Percentiles rank a stretch among this genome's conserved stretches.
These are phyloP conservation scores for Zingel zingel DNA, from an alignment of 2,113 vertebrate genomes.

Conservation along the genomic window DNA sequence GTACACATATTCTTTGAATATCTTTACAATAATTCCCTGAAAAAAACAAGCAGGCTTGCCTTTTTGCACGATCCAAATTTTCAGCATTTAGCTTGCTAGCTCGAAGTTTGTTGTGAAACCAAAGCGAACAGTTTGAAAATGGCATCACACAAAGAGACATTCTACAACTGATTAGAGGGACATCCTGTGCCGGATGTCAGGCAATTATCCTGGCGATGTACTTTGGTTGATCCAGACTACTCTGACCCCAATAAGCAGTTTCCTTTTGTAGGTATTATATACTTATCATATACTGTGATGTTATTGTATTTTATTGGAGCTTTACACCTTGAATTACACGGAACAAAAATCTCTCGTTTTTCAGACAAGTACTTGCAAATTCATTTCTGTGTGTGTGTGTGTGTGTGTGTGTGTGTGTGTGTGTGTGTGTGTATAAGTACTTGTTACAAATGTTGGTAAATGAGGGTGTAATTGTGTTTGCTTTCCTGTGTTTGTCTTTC, in stretches of 20 bases:
- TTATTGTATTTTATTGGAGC: not conserved
- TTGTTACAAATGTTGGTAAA: slow-evolving; percentile 5
- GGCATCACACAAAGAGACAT: too few species aligned
- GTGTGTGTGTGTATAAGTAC: not conserved
- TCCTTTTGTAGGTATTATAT: not conserved
- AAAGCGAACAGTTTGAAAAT: too few species aligned
- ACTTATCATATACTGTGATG: not conserved
- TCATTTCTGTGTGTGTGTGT: not conserved
- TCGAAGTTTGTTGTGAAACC: too few species aligned
- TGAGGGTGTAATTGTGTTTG: not conserved
- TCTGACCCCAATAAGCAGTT: not conserved
- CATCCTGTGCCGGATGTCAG: too few species aligned
- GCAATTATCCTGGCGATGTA: too few species aligned
- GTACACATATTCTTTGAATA: too few species aligned
- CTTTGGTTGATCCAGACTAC: too few species aligned
- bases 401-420: not conserved
- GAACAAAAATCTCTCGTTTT: not conserved
- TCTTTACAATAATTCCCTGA: too few species aligned
- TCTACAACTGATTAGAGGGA: too few species aligned
- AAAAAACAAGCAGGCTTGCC: too few species aligned
- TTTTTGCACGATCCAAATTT: too few species aligned
- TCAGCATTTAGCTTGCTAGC: too few species aligned
- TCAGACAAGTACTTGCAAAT: not conserved
- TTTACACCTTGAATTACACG: not conserved
- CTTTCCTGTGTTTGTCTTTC: not conserved